Percentiles rank a stretch among this genome's conserved stretches.
Evolutionary conservation across 2,113 vertebrate genomes (phyloP).

Genomic region (Callaeas wilsoni): DNA sequence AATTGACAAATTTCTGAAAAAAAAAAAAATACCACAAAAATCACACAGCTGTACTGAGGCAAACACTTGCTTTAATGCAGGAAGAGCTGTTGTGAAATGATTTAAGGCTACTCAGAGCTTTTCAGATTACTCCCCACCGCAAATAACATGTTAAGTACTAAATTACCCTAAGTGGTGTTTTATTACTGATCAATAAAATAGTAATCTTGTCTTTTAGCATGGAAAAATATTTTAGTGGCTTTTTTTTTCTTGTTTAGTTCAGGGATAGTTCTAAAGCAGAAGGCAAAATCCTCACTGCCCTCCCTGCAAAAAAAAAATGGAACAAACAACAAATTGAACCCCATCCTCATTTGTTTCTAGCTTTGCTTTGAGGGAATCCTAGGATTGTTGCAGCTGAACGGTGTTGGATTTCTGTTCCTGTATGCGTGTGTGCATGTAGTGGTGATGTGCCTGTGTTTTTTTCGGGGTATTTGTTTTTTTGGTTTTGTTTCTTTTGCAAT

Average conservation of each 20-base stretch:
- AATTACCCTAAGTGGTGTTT: constrained; percentile 42
- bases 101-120: constrained; percentile 61
- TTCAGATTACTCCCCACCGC: constrained; percentile 53
- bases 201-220: constrained; percentile 14
- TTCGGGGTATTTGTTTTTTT: not conserved
- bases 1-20: constrained; percentile 72
- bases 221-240: constrained; percentile 31
- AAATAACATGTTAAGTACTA: constrained; percentile 58
- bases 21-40: not conserved
- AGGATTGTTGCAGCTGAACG: constrained; percentile 13
- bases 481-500: not conserved
- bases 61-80: constrained; percentile 51
- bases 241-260: constrained; percentile 21
- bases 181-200: constrained; percentile 62
- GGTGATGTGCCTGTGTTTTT: not conserved
- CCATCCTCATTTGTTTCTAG: not conserved
- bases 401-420: not conserved
- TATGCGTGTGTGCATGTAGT: not conserved
- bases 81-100: constrained; percentile 65
- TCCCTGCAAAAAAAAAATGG: not conserved
- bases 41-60: constrained; percentile 69
- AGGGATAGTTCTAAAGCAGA: not conserved
- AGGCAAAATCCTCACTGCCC: not conserved
- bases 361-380: constrained; percentile 43
- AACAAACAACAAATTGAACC: not conserved